Conservation (phyloP, 2,888 invertebrate genomes). For the Rugalucina vietnamica region DNA sequence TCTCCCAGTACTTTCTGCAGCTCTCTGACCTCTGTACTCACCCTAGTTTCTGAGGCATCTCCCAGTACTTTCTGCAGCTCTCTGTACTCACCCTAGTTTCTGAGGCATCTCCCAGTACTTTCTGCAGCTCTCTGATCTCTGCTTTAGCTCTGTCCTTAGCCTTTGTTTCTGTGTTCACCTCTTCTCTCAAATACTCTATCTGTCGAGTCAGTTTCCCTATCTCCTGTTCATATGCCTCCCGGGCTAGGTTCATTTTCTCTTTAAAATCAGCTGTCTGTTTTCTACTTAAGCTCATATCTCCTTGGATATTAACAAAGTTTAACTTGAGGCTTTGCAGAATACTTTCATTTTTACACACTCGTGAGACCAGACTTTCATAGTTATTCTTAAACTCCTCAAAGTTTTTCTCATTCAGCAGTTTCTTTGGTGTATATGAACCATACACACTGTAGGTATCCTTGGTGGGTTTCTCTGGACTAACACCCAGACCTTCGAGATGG, state of each 20-base stretch:
- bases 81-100: conserved; percentile 69
- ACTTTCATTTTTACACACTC: conserved; percentile 80
- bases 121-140: conserved; percentile 72
- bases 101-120: conserved; percentile 71
- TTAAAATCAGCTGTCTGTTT: conserved; percentile 69
- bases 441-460: conserved; percentile 7
- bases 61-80: too few species aligned
- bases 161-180: conserved; percentile 67
- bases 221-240: conserved; percentile 75
- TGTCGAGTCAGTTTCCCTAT: conserved; percentile 72
- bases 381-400: conserved; percentile 66
- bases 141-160: conserved; percentile 66
- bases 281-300: conserved; percentile 70
- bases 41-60: too few species aligned
- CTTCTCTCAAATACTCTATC: conserved; percentile 70
- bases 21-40: too few species aligned
- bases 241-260: conserved; percentile 69
- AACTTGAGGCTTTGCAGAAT: conserved; percentile 78
- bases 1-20: too few species aligned
- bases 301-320: conserved; percentile 74
- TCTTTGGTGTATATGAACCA: conserved; percentile 32
- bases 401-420: conserved; percentile 46
- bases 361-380: conserved; percentile 71
- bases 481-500: conserved; percentile 72
- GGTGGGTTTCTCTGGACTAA: conserved; percentile 49